A percentile compares a stretch with the other conserved stretches of the same genome.
phyloP scores from a whole-genome alignment of 30 jellyfish, hydroid and myxozoan species.

The Pelagia noctiluca region DNA sequence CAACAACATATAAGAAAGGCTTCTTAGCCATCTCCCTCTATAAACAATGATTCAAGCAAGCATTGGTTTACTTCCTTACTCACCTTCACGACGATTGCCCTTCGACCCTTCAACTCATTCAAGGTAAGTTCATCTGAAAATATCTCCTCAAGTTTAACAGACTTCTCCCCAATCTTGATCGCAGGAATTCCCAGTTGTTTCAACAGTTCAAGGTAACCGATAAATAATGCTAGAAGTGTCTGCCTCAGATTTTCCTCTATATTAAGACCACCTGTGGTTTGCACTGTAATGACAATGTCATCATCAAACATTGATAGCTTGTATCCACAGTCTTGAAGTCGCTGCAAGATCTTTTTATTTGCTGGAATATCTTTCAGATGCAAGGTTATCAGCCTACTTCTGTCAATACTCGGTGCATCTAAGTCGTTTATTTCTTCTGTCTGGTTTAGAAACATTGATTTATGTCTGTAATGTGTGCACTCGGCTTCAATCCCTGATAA shows the following conservation, averaged over 20 bases:
- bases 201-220: constrained; percentile 58
- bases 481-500: neutral
- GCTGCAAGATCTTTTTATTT: constrained; percentile 35
- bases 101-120: constrained; percentile 73
- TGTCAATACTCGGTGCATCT: neutral
- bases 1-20: no score
- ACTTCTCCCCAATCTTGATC: constrained; percentile 66
- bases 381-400: neutral
- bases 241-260: constrained; percentile 81
- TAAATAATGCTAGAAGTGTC: constrained; percentile 63
- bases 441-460: neutral
- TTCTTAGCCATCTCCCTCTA: no score
- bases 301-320: constrained; percentile 45
- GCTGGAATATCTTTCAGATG: constrained; percentile 33
- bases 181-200: constrained; percentile 62
- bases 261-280: constrained; percentile 72
- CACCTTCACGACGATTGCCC: constrained; percentile 86
- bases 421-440: neutral
- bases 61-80: no score
- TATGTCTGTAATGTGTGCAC: neutral
- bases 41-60: no score
- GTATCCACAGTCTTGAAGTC: constrained; percentile 59
- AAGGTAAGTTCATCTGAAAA: constrained; percentile 79
- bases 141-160: constrained; percentile 52
- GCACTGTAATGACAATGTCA: constrained; percentile 31